Evolutionary conservation across 92 coral and sea anemone genomes (phyloP), one percentile per base, ranked within the genome.

Genomic region (Paramuricea clavata): DNA sequence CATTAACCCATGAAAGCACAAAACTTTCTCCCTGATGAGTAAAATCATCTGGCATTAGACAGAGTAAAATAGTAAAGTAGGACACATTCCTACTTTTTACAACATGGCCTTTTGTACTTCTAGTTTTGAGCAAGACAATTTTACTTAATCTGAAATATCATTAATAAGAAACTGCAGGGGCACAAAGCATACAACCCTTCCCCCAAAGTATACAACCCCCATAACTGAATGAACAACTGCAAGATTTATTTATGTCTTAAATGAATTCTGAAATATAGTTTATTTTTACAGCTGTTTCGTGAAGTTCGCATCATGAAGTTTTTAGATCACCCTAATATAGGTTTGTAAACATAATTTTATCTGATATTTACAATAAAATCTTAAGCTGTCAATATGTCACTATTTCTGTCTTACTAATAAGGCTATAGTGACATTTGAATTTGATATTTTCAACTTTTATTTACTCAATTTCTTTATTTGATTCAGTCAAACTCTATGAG

Each of bases 251-350:
- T 21, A 54, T 54, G 5, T 4, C 4, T 16, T 2, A 3, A 13
- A 54, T 22, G 0, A 47, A 17, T 49, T 47, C 64, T 76, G 42
- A 76, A 49, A 76, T 5, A 31, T 47, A 9, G 0, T 64, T 64
- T 52, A 42, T 78, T 69, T 41, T 86, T 90, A 33, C 94, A 96
- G 99, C 87, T 96, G 88, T 96, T 96, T 90, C 93, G 99, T 61
- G 99, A 96, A 92, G 99, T 96, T 76, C 87, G 99, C 62, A 96
- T 96, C 49, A 96, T 96, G 99, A 94, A 94, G 93, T 96, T 96
- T 76, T 92, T 96, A 72, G 99, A 96, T 69, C 99, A 96, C 75
- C 99, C 99, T 0, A 96, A 96, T 89, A 96, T 96, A 88, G 99
- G 99, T 94, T 74, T 52, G 92, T 42, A 27, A 22, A 2, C 67